A percentile compares a stretch with the other conserved stretches of the same genome.
These are phyloP conservation scores for Icerya purchasi DNA, from an alignment of 2,888 invertebrate species.

Conservation along the genomic window DNA sequence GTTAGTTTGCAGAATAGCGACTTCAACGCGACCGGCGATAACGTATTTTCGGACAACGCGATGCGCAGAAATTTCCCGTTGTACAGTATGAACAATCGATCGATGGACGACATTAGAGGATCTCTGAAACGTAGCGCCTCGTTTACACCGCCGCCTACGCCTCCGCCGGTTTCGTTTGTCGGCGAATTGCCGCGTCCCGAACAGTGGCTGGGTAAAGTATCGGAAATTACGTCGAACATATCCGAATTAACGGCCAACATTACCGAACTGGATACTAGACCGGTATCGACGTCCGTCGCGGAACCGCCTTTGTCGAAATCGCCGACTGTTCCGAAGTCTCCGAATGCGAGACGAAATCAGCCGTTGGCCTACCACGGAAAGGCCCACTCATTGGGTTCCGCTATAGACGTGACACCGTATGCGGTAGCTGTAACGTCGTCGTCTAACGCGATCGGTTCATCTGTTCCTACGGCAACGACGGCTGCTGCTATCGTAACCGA, in stretches of 20 bases:
- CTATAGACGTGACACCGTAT: no score
- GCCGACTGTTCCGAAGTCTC: not conserved
- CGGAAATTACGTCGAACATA: conserved; percentile 30
- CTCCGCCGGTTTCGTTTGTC: conserved; percentile 22
- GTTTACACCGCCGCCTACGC: conserved; percentile 16
- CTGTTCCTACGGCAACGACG: conserved; percentile 19
- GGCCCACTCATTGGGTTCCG: conserved; percentile 32
- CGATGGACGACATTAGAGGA: not conserved
- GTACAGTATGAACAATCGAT: not conserved
- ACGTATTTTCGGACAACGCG: not conserved
- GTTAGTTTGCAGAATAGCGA: not conserved
- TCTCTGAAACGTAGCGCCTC: not conserved
- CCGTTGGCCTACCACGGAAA: conserved; percentile 30
- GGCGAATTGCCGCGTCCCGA: conserved; percentile 44
- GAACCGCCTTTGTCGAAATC: not conserved
- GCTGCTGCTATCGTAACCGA: not conserved
- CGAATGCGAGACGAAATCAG: conserved; percentile 26
- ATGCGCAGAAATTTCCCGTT: no score
- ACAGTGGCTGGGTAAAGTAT: conserved; percentile 59
- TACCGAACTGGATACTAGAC: conserved; percentile 2
- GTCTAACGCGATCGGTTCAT: no score
- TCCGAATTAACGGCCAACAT: conserved; percentile 23
- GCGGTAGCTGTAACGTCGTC: no score
- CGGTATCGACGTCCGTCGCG: not conserved
- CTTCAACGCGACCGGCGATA: not conserved